These are phyloP conservation scores for Megathymus violae DNA, from an alignment of 1,140 invertebrate species.

Conservation along the genomic window DNA sequence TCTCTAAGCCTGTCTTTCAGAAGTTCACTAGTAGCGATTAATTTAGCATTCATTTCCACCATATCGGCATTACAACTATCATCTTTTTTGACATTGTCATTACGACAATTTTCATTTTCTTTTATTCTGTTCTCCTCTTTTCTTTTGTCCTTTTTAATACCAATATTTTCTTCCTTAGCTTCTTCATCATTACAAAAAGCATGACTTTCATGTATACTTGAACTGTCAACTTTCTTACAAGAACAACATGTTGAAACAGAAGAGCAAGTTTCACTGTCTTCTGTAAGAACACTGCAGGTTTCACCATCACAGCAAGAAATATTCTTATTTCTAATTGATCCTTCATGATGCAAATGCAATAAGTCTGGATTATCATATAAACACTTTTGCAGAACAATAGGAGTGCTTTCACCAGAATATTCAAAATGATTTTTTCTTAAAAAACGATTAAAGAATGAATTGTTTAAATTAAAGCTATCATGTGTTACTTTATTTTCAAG, in stretches of 20 bases:
- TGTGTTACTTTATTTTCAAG: conserved; percentile 88
- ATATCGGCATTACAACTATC: conserved; percentile 63
- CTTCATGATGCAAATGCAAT: conserved; percentile 53
- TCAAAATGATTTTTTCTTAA: conserved; percentile 72
- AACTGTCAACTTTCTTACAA: conserved; percentile 60
- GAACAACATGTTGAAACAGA: conserved; percentile 66
- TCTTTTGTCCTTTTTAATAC: conserved; percentile 30
- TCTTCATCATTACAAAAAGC: conserved; percentile 29
- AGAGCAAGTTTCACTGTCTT: conserved; percentile 64
- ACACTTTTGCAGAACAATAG: conserved; percentile 68
- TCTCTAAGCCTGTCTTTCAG: conserved; percentile 87
- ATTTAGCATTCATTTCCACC: conserved; percentile 77
- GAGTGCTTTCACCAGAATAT: conserved; percentile 75
- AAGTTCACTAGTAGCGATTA: conserved; percentile 85
- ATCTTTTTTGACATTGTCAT: conserved; percentile 58
- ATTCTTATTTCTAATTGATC: conserved; percentile 38
- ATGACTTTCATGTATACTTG: conserved; percentile 19
- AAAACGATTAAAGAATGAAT: conserved; percentile 85
- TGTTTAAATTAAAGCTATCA: conserved; percentile 89
- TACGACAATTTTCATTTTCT: conserved; percentile 49
- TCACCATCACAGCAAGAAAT: conserved; percentile 59
- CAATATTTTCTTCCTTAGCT: conserved; percentile 32
- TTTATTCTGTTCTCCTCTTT: conserved; percentile 40
- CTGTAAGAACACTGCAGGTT: conserved; percentile 69
- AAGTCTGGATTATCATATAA: conserved; percentile 66